phyloP scores from a whole-genome alignment of 2,888 invertebrate genomes.

The Lasioglossum zephyrum region DNA sequence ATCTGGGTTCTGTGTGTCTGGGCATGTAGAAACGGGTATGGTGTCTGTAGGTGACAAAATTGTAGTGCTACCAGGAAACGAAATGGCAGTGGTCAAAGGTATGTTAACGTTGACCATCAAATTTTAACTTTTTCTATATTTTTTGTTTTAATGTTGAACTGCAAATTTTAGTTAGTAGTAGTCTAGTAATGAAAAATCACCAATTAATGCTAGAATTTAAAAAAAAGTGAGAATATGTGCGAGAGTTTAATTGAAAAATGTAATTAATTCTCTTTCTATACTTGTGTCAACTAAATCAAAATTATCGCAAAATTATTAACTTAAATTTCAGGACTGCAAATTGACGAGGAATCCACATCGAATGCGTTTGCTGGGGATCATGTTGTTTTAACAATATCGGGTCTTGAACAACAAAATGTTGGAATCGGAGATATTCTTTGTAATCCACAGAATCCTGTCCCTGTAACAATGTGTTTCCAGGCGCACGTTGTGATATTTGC shows the following conservation, averaged over 20 bases:
- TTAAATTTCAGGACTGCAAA: conserved; percentile 85
- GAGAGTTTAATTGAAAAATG: neutral
- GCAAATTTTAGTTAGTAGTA: neutral
- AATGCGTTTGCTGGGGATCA: conserved; percentile 98
- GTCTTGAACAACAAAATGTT: conserved; percentile 94
- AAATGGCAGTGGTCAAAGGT: conserved; percentile 93
- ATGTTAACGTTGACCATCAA: conserved; percentile 30
- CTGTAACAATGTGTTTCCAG: conserved; percentile 92
- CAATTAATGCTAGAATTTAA: neutral
- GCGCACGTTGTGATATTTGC: conserved; percentile 98
- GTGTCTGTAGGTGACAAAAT: conserved; percentile 94
- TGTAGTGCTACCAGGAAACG: conserved; percentile 93
- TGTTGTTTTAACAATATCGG: conserved; percentile 92
- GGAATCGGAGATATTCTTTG: conserved; percentile 95
- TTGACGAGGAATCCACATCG: conserved; percentile 90
- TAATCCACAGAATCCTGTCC: conserved; percentile 92
- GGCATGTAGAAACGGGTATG: conserved; percentile 96
- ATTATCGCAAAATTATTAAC: conserved; percentile 14
- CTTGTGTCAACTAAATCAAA: neutral
- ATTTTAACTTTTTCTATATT: neutral
- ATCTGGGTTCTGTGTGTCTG: conserved; percentile 95
- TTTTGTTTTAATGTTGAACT: neutral
- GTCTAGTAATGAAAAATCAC: neutral
- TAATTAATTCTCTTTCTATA: neutral
- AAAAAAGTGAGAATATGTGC: neutral